These are phyloP conservation scores for Holcopasites calliopsidis DNA, from an alignment of 1,140 invertebrate species.

Conservation along the genomic window DNA sequence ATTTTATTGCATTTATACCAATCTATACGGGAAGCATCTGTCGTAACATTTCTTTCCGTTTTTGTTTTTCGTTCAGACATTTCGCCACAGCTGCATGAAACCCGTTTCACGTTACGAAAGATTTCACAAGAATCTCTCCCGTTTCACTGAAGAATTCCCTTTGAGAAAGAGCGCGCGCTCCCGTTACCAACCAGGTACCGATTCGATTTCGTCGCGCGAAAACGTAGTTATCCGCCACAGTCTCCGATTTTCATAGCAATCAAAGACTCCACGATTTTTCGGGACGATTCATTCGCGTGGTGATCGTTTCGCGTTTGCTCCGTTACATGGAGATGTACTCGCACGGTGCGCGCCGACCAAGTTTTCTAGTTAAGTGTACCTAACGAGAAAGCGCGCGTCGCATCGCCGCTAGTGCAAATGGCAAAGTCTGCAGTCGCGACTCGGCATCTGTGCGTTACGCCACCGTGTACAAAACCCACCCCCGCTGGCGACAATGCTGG, in stretches of 20 bases:
- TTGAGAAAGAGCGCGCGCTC: not conserved
- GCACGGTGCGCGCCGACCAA: not conserved
- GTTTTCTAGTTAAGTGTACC: conserved; percentile 52
- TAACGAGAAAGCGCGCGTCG: conserved; percentile 42
- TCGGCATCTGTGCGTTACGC: not conserved
- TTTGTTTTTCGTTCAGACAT: not conserved
- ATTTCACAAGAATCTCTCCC: not conserved
- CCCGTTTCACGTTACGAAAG: not conserved
- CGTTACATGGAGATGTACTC: conserved; percentile 12
- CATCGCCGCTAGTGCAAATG: conserved; percentile 14
- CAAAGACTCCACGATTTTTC: no score
- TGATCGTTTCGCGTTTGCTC: not conserved
- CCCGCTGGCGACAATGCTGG: conserved; percentile 24
- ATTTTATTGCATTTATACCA: no score
- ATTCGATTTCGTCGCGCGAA: not conserved
- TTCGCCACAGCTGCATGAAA: not conserved
- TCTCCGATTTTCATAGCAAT: not conserved
- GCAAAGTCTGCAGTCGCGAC: not conserved
- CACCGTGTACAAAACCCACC: conserved; percentile 14
- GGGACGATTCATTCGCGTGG: no score
- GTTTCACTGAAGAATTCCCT: conserved; percentile 2
- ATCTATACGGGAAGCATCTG: no score
- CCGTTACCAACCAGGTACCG: not conserved
- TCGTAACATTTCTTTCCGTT: not conserved
- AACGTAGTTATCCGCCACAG: not conserved